Evolutionary conservation across 2,888 invertebrate species (phyloP).

Genomic region (Dasypolia templi): DNA sequence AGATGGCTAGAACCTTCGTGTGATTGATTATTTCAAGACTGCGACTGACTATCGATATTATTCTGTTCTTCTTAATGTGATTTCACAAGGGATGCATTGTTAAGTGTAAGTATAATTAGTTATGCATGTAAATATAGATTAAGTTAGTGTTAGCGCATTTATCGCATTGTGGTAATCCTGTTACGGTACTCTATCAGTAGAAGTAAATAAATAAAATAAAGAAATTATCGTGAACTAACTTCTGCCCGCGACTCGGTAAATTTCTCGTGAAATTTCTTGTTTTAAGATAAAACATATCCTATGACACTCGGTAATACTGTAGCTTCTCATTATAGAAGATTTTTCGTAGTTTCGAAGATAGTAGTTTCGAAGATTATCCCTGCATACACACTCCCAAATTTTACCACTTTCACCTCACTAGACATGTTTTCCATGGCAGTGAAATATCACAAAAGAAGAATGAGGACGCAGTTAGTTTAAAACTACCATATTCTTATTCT

Average conservation of each 20-base stretch:
- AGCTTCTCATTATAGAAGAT: background rate
- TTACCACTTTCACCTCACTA: background rate
- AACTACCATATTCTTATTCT: constrained; percentile 5
- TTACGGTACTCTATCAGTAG: too few species aligned
- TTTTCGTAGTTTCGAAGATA: background rate
- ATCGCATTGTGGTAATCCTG: too few species aligned
- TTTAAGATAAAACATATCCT: background rate
- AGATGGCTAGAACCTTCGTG: background rate
- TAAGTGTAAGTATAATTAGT: too few species aligned
- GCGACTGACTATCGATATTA: background rate
- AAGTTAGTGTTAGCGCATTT: too few species aligned
- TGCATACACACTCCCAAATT: background rate
- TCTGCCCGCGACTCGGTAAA: background rate
- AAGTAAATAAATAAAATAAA: too few species aligned
- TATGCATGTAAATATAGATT: too few species aligned
- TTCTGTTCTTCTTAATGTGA: too few species aligned
- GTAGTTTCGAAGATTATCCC: background rate
- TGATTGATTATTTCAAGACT: constrained; percentile 30
- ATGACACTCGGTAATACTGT: background rate
- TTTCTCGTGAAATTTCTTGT: background rate
- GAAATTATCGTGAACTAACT: background rate
- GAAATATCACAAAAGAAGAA: background rate
- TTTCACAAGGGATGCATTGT: too few species aligned
- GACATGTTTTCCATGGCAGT: background rate
- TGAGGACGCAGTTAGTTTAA: background rate